These are phyloP conservation scores for Xanthostigma xanthostigma DNA, from an alignment of 2,888 invertebrate species.

Conservation along the genomic window DNA sequence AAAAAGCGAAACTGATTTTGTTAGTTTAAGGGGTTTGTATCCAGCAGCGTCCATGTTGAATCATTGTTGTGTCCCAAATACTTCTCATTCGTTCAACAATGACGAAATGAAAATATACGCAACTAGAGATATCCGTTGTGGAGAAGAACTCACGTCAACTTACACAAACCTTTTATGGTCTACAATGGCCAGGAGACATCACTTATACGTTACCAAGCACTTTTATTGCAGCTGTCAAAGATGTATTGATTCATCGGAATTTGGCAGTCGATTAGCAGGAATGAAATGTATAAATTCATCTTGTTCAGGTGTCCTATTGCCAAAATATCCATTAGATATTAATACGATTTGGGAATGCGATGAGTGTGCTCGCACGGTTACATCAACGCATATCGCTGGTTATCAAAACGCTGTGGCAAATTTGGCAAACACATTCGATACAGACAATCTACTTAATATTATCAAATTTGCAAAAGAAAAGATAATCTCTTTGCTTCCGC, in stretches of 20 bases:
- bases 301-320: conserved; percentile 38
- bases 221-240: conserved; percentile 49
- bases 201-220: conserved; percentile 49
- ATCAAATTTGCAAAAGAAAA: conserved; percentile 39
- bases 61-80: conserved; percentile 54
- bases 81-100: conserved; percentile 42
- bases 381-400: conserved; percentile 33
- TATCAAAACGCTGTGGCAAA: conserved; percentile 38
- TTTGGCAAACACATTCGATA: conserved; percentile 34
- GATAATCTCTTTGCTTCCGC: conserved; percentile 37
- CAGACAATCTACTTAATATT: conserved; percentile 35
- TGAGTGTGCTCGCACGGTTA: conserved; percentile 33
- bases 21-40: conserved; percentile 46
- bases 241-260: conserved; percentile 51
- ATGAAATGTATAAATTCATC: conserved; percentile 38
- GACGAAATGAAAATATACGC: conserved; percentile 45
- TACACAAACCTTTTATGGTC: conserved; percentile 55
- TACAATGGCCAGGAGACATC: conserved; percentile 43
- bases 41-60: conserved; percentile 52
- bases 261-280: conserved; percentile 41
- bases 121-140: conserved; percentile 38
- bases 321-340: conserved; percentile 37
- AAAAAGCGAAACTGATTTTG: conserved; percentile 28
- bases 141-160: conserved; percentile 47
- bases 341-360: conserved; percentile 42